Evolutionary conservation across 2,797 vertebrate genomes (phyloP), one percentile per base, ranked within the genome.

Genomic region (Anas georgica): DNA sequence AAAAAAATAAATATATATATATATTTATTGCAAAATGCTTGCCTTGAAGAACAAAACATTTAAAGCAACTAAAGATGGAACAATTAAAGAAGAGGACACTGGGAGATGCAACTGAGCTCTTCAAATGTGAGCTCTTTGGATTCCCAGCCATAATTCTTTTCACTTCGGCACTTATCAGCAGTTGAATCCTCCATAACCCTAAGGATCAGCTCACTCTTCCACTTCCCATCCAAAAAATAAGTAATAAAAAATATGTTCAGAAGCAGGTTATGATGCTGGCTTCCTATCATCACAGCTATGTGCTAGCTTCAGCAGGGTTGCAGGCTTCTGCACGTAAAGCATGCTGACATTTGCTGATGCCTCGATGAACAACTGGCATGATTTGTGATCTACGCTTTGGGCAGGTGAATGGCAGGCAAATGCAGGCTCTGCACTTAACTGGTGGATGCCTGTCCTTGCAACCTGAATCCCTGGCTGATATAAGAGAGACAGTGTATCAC

Each of bases 321-420:
- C 60, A 91, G 90, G 63, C 62, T 95, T 45, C 56, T 62, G 69
- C 50, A 4, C 48, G 73, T 84, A 35, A 91, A 88, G 87, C 81
- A 93, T 0, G 58, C 72, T 96, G 97, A 96, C 96, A 97, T 96
- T 97, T 97, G 90, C 88, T 95, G 87, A 91, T 88, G 91, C 56
- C 88, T 88, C 84, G 59, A 54, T 62, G 95, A 94, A 91, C 96
- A 97, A 46, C 96, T 96, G 95, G 86, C 58, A 8, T 96, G 96
- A 96, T 96, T 90, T 96, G 86, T 93, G 92, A 76, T 37, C 54
- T 83, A 83, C 76, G 93, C 50, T 94, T 81, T 86, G 94, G 92
- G 88, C 75, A 94, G 78, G 81, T 86, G 90, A 95, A 69, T 3
- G 21, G 80, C 85, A 96, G 92, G 76, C 37, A 0, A 94, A 41